Percentiles rank a stretch among this genome's conserved stretches.
Evolutionary conservation across 1,140 invertebrate genomes (phyloP).

Genomic region (Luehdorfia chinensis): DNA sequence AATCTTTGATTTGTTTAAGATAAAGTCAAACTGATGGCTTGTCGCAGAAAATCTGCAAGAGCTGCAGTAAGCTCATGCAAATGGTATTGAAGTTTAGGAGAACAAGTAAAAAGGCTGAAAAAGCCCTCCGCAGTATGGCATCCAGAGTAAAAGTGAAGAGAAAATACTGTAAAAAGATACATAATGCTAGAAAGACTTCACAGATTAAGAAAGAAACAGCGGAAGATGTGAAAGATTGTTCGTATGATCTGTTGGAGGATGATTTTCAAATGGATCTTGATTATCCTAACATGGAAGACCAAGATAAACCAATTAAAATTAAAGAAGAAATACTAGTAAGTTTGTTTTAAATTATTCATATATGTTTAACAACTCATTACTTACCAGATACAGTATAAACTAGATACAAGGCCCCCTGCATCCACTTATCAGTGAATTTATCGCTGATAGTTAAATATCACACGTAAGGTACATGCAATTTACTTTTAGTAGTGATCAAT

Average conservation of each 20-base stretch:
- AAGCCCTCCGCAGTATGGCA: conserved; percentile 32
- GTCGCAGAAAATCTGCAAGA: conserved; percentile 49
- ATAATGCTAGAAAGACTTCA: conserved; percentile 17
- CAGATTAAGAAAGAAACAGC: conserved; percentile 19
- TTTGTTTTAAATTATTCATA: no score
- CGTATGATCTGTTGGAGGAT: conserved; percentile 27
- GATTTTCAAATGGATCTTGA: conserved; percentile 30
- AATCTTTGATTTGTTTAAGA: conserved; percentile 32
- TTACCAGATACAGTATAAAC: no score
- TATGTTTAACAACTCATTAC: no score
- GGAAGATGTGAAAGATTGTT: conserved; percentile 15
- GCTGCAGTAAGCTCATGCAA: conserved; percentile 36
- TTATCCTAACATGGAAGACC: conserved; percentile 2
- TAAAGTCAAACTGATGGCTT: conserved; percentile 50
- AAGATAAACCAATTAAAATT: not conserved
- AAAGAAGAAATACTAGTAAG: not conserved
- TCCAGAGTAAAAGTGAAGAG: conserved; percentile 29
- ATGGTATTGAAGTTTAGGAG: conserved; percentile 40
- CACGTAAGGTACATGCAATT: no score
- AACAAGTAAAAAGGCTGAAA: conserved; percentile 41
- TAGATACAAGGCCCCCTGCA: no score
- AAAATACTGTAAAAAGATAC: conserved; percentile 23
- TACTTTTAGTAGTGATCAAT: no score
- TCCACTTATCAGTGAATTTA: no score
- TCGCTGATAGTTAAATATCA: no score